These are phyloP conservation scores for Pitangus sulphuratus DNA, from an alignment of 2,797 vertebrate genomes.

Conservation along the genomic window DNA sequence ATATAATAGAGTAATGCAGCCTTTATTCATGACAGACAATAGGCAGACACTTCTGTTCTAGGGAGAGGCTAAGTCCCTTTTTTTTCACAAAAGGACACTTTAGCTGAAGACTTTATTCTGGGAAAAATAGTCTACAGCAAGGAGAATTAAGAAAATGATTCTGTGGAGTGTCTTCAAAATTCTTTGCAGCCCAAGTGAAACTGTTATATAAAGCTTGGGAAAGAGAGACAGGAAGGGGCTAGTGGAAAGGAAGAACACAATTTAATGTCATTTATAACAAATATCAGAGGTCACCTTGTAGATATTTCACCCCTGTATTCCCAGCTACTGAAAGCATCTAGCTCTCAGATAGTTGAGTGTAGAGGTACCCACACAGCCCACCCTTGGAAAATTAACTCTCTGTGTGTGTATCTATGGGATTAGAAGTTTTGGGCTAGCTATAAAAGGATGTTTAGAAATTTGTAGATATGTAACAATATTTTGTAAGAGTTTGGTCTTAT, in stretches of 20 bases:
- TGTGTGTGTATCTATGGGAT: fast-evolving
- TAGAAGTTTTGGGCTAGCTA: background rate
- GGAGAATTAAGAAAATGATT: background rate
- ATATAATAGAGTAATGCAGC: background rate
- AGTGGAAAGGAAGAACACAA: background rate
- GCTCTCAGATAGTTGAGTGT: background rate
- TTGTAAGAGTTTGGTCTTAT: background rate
- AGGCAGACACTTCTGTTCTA: background rate
- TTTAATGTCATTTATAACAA: background rate
- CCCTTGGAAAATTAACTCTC: background rate
- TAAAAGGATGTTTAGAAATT: background rate
- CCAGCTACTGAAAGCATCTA: background rate
- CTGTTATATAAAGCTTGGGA: background rate
- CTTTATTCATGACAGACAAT: background rate
- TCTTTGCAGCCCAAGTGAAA: background rate
- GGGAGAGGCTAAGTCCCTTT: background rate
- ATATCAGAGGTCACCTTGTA: background rate
- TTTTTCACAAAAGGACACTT: slow-evolving; percentile 14
- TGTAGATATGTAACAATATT: background rate
- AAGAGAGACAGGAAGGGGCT: background rate
- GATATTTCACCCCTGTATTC: background rate
- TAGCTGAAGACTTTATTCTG: background rate
- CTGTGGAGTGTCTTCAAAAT: background rate
- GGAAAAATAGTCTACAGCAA: background rate
- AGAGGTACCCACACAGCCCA: background rate